Evolutionary conservation across 1,140 invertebrate species (phyloP).

Genomic region (Scylla paramamosain): DNA sequence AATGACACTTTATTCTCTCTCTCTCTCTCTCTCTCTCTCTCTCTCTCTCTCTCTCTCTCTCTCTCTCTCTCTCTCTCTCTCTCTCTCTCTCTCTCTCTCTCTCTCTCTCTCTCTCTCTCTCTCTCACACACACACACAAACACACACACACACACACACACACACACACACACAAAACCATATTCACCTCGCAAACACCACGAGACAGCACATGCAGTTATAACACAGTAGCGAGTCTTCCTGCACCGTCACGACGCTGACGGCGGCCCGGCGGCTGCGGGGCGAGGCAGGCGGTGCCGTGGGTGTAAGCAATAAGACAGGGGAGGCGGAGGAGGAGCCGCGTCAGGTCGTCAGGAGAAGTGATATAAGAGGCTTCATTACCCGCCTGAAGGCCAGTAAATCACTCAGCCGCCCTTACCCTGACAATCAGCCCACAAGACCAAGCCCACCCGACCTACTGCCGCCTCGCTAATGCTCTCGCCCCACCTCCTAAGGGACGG

Average conservation of each 20-base stretch:
- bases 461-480: neutral
- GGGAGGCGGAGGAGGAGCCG: neutral
- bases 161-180: too few species aligned
- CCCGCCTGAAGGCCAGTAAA: neutral
- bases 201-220: neutral
- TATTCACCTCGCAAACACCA: too few species aligned
- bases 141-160: too few species aligned
- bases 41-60: too few species aligned
- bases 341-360: neutral
- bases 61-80: too few species aligned
- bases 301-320: neutral
- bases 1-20: neutral
- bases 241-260: neutral
- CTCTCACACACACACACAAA: too few species aligned
- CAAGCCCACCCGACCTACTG: neutral
- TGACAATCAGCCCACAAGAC: neutral
- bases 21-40: too few species aligned
- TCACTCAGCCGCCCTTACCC: neutral
- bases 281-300: neutral
- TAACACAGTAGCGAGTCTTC: neutral
- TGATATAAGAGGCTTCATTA: conserved; percentile 16
- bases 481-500: neutral
- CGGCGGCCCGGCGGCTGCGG: too few species aligned
- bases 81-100: too few species aligned
- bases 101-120: too few species aligned